Conservation (phyloP, 2,797 vertebrate species). For the Spinibarbus caldwelli region DNA sequence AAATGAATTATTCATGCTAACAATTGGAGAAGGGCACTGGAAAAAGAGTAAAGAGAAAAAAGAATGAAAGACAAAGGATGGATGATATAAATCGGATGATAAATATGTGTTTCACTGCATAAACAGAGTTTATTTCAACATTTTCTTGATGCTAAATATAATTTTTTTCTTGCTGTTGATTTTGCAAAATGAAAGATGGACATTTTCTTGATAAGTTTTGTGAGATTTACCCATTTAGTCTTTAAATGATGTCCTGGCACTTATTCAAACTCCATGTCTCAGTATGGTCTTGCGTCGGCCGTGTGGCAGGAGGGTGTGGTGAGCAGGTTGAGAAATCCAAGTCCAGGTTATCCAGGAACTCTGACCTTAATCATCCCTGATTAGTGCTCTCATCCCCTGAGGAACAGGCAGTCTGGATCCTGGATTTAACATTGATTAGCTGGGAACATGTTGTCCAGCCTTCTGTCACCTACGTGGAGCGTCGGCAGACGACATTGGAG, state of each 20-base stretch:
- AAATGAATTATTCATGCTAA: constrained; percentile 44
- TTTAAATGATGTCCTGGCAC: background rate
- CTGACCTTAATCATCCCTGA: constrained; percentile 76
- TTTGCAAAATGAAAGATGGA: background rate
- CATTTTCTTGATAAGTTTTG: too few species aligned
- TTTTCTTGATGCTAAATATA: background rate
- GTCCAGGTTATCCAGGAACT: constrained; percentile 64
- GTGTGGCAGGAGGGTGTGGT: constrained; percentile 12
- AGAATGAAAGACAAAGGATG: constrained; percentile 55
- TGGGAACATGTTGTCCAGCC: constrained; percentile 41
- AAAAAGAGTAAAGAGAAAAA: constrained; percentile 33
- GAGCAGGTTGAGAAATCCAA: constrained; percentile 28
- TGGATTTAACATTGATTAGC: constrained; percentile 54
- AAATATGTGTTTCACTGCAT: constrained; percentile 30
- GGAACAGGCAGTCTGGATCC: constrained; percentile 49
- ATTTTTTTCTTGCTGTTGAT: background rate
- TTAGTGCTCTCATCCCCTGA: constrained; percentile 68
- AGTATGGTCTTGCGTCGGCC: background rate
- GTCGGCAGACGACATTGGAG: background rate
- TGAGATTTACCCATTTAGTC: background rate
- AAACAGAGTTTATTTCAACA: constrained; percentile 67
- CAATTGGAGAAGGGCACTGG: constrained; percentile 31
- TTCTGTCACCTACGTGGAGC: constrained; percentile 23
- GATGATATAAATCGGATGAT: constrained; percentile 55
- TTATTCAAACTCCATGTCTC: background rate